Evolutionary conservation across 2,888 invertebrate genomes (phyloP), one percentile per base, ranked within the genome.

Genomic region (Lamellibrachia columna): DNA sequence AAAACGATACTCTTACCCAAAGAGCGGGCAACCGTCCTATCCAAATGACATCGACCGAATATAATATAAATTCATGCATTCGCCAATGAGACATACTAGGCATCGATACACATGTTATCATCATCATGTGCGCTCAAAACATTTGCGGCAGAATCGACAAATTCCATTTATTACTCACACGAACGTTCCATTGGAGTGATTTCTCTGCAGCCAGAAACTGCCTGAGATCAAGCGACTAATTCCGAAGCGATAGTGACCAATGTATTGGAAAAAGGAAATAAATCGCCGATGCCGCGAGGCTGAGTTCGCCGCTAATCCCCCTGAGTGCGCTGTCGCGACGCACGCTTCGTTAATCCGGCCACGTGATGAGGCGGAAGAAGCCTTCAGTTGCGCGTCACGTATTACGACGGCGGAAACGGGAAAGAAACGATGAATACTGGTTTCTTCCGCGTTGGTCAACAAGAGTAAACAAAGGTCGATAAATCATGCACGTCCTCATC

Each of bases 191-290:
- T 75, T 15, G 75, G 22, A 75, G 22, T 22, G 75, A 75, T 22
- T 4, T 15, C 75, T n/a, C 75, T 75, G 75, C 75, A 11, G 1
- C 6, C 15, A 75, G 75, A 75, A 75, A n/a, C 75, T 22, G 75
- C 15, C 75, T 75, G n/a, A 75, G 15, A 60, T 15, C 75, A 4
- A 6, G 75, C 75, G 22, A 2, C 75, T 75, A 11, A 75, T 75
- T 75, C 75, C 75, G 75, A 75, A 75, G 75, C n/a, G 75, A 75
- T 6, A 75, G 75, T 22, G 75, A 75, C 75, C 75, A 75, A 75
- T 75, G 75, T 75, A 15, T 75, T 75, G 75, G 75, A 75, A 75
- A 75, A 75, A 22, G 75, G 75, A 75, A 75, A 75, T 75, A 75
- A 75, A 75, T 75, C 75, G 15, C 75, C 22, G 11, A 22, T n/a